Evolutionary conservation across 2,888 invertebrate genomes (phyloP), one percentile per base, ranked within the genome.

Genomic region (Tethea ocularis): DNA sequence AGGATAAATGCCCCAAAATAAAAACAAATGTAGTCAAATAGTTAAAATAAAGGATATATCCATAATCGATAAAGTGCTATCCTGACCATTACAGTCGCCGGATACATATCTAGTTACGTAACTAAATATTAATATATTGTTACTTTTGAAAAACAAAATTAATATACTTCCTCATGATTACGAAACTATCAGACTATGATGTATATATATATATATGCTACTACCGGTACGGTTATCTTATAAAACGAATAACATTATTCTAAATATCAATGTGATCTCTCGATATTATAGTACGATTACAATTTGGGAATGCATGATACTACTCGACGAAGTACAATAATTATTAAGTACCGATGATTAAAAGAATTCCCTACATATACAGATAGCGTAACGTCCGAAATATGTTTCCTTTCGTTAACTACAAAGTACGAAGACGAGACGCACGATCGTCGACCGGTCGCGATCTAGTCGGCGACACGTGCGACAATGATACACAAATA

Each of bases 231-330:
- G 33, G 54, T 54, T 54, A 85, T 86, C 86, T 88, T 89, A 91
- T 77, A 87, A 89, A 91, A 88, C 84, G 88, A 89, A 89, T 83
- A 87, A 87, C 86, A 87, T 88, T 88, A 89, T 77, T 85, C 91
- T 91, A 91, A 84, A 88, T 87, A 88, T 86, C 80, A 86, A 89
- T 78, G 87, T 85, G 87, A 87, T 84, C 85, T 84, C 81, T 84
- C 84, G 83, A 86, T 86, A 88, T 83, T 80, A 86, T 84, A 83
- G 85, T 87, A 88, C 81, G 90, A 89, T 89, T 91, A 91, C 80
- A 89, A 88, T 90, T 91, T 88, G 88, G 91, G 91, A 92, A 92
- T 91, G 91, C 89, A 89, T 86, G 88, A 91, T 86, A 86, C 91
- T 91, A 91, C 87, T 86, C 80, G 87, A 88, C 82, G 75, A 86